Conservation (phyloP, 2,888 invertebrate species). For the Helobdella robusta region DNA sequence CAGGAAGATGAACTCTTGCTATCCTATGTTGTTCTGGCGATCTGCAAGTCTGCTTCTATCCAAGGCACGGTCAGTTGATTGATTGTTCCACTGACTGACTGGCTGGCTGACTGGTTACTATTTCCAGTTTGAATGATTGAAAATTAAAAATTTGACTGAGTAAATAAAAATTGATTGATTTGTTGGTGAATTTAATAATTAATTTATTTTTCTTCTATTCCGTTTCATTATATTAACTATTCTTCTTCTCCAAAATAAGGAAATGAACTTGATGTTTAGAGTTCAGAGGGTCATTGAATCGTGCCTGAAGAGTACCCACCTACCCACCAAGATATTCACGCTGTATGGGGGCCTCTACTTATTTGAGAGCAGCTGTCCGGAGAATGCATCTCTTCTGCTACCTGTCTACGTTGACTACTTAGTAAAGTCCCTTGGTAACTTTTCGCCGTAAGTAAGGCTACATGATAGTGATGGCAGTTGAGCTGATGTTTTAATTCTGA, state of each 20-base stretch:
- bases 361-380: conserved; percentile 53
- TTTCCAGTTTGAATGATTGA: neutral
- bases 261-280: conserved; percentile 56
- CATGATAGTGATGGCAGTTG: too few species aligned
- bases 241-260: conserved; percentile 33
- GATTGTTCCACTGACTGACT: neutral
- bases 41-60: conserved; percentile 63
- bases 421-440: conserved; percentile 43
- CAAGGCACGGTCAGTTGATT: conserved; percentile 53
- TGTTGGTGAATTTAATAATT: neutral
- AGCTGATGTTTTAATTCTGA: too few species aligned
- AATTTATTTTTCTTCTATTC: neutral
- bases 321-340: conserved; percentile 58
- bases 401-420: conserved; percentile 49
- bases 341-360: conserved; percentile 62
- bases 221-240: neutral
- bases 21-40: conserved; percentile 61
- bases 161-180: too few species aligned
- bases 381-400: conserved; percentile 43
- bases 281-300: conserved; percentile 57
- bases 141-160: too few species aligned
- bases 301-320: conserved; percentile 58
- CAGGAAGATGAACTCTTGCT: conserved; percentile 68
- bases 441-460: conserved; percentile 42
- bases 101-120: neutral